A percentile compares a stretch with the other conserved stretches of the same genome.
Evolutionary conservation across 2,888 invertebrate genomes (phyloP).

Genomic region (Apamea anceps): DNA sequence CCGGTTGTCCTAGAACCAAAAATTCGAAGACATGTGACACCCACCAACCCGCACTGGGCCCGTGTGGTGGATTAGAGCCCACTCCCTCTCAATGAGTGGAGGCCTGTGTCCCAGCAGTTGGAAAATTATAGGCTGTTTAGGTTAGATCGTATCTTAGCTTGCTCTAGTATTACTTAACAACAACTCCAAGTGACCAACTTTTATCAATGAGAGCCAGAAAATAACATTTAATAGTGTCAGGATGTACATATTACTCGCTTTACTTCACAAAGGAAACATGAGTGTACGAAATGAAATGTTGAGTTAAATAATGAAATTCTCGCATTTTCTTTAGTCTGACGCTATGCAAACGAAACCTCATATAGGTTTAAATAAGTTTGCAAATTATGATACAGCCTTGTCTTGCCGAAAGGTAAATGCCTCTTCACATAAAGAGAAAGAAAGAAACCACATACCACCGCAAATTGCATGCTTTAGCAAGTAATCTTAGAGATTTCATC

Average conservation of each 20-base stretch:
- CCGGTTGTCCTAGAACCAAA: too few species aligned
- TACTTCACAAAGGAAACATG: slow-evolving; percentile 55
- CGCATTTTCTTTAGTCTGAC: background rate
- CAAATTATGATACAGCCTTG: background rate
- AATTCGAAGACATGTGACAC: too few species aligned
- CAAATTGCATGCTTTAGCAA: slow-evolving; percentile 31
- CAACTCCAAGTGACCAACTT: background rate
- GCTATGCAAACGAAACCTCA: background rate
- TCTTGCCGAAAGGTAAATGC: slow-evolving; percentile 1
- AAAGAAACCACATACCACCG: slow-evolving; percentile 19
- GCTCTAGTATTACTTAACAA: background rate
- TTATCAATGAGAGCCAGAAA: background rate
- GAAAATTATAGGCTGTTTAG: too few species aligned
- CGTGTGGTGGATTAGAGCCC: too few species aligned
- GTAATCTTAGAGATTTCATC: slow-evolving; percentile 56
- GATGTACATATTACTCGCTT: slow-evolving; percentile 40
- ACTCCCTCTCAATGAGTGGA: too few species aligned
- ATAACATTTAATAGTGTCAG: slow-evolving; percentile 5
- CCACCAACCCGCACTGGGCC: too few species aligned
- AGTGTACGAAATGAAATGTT: slow-evolving; percentile 17
- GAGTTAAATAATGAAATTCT: background rate
- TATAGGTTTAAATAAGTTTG: background rate
- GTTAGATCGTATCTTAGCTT: background rate
- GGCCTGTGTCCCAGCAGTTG: too few species aligned
- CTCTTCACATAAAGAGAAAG: slow-evolving; percentile 17